Evolutionary conservation across 1,140 invertebrate species (phyloP), one percentile per base, ranked within the genome.

Genomic region (Nebria ingens): DNA sequence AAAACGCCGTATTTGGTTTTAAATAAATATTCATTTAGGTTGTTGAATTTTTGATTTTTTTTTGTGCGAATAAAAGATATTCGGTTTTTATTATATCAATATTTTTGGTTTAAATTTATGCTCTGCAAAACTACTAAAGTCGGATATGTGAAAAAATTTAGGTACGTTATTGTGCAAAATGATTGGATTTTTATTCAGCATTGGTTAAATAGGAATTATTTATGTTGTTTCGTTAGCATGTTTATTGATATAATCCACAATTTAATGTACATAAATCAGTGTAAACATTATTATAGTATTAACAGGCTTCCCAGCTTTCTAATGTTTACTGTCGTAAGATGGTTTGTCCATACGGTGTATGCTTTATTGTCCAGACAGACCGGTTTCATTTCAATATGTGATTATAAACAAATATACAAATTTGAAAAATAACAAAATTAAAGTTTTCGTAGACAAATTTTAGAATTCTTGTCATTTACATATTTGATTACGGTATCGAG

Each of bases 201-300:
- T 17, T 45, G 6, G 40, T 17, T 45, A 45, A 29, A 45, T 45
- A 17, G 40, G 40, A 45, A 45, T 45, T 45, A 45, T 45, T 45
- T 45, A 45, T 45, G 40, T 45, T 12, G 3, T 45, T 45, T 45
- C 15, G 40, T 17, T 17, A 45, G 40, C 40, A 45, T 45, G 40
- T 45, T 45, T 45, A 45, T 45, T 45, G 15, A 17, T 45, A 45
- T 45, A 45, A 45, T 45, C 40, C 40, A 45, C 6, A 45, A 45
- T 45, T 45, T 45, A 45, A 45, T 45, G 40, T 17, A 45, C 40
- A 45, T 45, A 45, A 45, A 45, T 45, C 40, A 45, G 40, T 45
- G 40, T 45, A 45, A 45, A 45, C 40, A 45, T 45, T 45, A 45
- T 45, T 45, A 45, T 17, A 4, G 40, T 17, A 11, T 17, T 17